Evolutionary conservation across 2,113 vertebrate genomes (phyloP), one percentile per base, ranked within the genome.

Genomic region (Puffinus mauretanicus): DNA sequence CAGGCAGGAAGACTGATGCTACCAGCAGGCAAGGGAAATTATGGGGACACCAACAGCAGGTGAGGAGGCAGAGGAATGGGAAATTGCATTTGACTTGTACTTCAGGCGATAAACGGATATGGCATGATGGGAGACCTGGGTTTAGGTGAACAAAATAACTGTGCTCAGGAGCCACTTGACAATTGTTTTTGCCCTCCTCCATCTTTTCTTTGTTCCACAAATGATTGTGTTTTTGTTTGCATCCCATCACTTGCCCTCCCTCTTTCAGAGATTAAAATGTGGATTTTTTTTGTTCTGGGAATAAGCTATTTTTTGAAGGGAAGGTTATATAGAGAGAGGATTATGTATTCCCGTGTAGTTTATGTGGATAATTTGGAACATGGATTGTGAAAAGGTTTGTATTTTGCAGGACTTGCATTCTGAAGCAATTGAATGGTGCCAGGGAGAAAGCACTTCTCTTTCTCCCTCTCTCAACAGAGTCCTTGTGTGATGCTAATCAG

Each of bases 401-500:
- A 36, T 88, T 94, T 93, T 93, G 38, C 69, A 94, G 87, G 58
- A 61, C 73, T 79, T 14, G 1, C 5, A 58, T 84, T 94, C 57
- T 79, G 62, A 58, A 91, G 84, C 22, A 67, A 79, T 82, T 90
- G 84, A 91, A 90, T 77, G 29, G 65, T 62, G 32, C 75, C 66
- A 61, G 61, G 44, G 30, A 94, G 70, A 95, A 89, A 22, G 52
- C 40, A 51, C 24, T 87, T 88, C 32, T 77, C 38, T 88, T 71
- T 64, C 65, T 87, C 24, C 29, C 0, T 55, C 38, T 82, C 78
- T 84, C 47, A 19, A 42, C n/a, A 30, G 65, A 91, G 58, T 40
- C 61, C 88, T 92, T 92, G 38, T 94, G 64, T 90, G 92, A 96
- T 82, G 87, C 52, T 96, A 94, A 95, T 97, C 87, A 69, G 87